Conservation (phyloP, 2,888 invertebrate genomes). For the Drosophila subsilvestris region DNA sequence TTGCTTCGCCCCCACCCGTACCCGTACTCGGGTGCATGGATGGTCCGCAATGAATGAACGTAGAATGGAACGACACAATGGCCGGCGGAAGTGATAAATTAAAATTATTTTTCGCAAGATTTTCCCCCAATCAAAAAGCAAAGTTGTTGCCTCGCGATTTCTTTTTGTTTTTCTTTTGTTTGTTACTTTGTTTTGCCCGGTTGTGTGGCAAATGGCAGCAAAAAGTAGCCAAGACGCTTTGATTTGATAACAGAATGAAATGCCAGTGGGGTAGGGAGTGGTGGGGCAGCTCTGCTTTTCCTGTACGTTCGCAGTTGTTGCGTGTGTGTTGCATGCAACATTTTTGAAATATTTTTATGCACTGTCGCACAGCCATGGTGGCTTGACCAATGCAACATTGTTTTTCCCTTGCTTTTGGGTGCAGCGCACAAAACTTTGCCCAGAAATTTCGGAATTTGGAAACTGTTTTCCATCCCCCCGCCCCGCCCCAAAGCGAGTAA, state of each 20-base stretch:
- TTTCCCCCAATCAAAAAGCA: conserved; percentile 60
- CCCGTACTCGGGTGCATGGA: too few relatives aligned
- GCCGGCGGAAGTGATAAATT: conserved; percentile 79
- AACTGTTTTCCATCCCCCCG: conserved; percentile 5
- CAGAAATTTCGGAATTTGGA: conserved; percentile 32
- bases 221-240: conserved; percentile 52
- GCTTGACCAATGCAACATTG: conserved; percentile 51
- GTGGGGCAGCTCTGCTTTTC: conserved; percentile 2
- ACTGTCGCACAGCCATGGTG: conserved; percentile 65
- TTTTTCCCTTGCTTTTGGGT: conserved; percentile 38
- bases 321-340: conserved; percentile 52
- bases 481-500: conserved; percentile 11
- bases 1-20: conserved; percentile 21
- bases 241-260: conserved; percentile 67
- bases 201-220: conserved; percentile 30
- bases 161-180: conserved; percentile 7
- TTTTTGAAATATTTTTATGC: conserved; percentile 75
- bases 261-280: conserved; percentile 6
- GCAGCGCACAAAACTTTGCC: conserved; percentile 41
- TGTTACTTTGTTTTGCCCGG: conserved; percentile 15
- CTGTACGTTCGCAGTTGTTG: conserved; percentile 31
- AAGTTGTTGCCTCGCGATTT: conserved; percentile 24
- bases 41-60: conserved; percentile 44
- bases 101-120: conserved; percentile 80
- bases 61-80: conserved; percentile 69